Base-by-base conservation (phyloP, 64 coral and sea anemone species). In the Pocillopora damicornis region DNA sequence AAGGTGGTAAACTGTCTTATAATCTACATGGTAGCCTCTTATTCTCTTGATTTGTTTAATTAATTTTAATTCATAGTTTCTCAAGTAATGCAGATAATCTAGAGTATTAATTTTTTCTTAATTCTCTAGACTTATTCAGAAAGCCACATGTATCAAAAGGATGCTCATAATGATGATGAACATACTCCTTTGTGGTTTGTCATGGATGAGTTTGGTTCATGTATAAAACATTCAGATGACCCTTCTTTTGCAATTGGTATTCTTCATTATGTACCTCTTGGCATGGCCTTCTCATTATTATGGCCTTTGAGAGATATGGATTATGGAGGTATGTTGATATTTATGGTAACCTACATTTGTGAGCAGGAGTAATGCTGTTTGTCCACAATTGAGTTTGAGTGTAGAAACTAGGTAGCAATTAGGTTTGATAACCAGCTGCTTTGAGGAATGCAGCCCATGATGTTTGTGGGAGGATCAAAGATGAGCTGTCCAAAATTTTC, bases 141-240 rank as follows among this genome's bases (percentile, higher is more conserved):
- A 34, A 63, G 76, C 20, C 68, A 59, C 10, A 22, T 17, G 9
- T 9, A 60, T 87, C 67, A 87, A 61, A 74, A 75, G n/a, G 56
- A 37, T 60, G 15, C 76, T 38, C 1, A 75, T 59, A 20, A 61
- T 60, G 30, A 75, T 18, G 86, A 63, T 77, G 89, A 85, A 9
- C 79, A 91, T 80, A 75, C 37, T 17, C 74, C 89, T 20, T 37
- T 91, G 16, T 91, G 89, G 89, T 91, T 75, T 59, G 64, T 91
- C 13, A 91, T 91, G 89, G 95, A 98, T 89, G 95, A 98, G 87
- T 98, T 98, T 94, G 95, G 95, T 35, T 94, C 95, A 37, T 92
- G 82, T 87, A 94, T 98, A 60, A 85, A 71, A 13, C 95, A 98
- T 58, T 98, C 95, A 34, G 92, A 94, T 67, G 86, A 94, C 62